Base-by-base conservation (phyloP, 2,113 vertebrate species). In the Corythornis cristatus region DNA sequence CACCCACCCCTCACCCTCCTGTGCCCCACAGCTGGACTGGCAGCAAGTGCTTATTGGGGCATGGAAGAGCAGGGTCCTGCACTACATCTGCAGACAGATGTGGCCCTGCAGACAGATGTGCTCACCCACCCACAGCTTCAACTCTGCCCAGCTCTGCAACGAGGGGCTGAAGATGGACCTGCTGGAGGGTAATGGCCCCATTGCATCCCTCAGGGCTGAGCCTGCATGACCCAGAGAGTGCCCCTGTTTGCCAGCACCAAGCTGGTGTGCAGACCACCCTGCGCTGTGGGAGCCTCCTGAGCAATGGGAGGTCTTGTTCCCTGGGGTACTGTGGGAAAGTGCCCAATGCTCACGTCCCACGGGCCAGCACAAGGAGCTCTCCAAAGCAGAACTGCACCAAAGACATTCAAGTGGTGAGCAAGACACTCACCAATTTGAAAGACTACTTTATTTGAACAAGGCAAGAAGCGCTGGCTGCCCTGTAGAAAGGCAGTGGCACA, bases 61-160 rank as follows among this genome's bases (percentile, higher is more conserved):
- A 0, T 99, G 99, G 50, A 99, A 99, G 95, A 99, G 98, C 98
- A 99, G 99, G 33, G 94, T 99, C 95, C 96, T 99, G 51, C 98
- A 98, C 81, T 96, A 98, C 57, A 86, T 99, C 73, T 97, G 97
- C 7, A 96, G 97, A 8, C 96, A 93, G 54, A 93, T 87, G 37
- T 37, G 37, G 37, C 37, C 37, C 73, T 97, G 97, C 7, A 96
- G 97, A 8, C 96, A 93, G 54, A 93, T 87, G 37, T 37, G 37
- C 9, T 9, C 37, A 8, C 99, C 99, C 83, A 99, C 99, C 35
- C 96, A 97, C 7, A 98, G 98, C 86, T 99, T 99, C 96, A 99
- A 98, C 96, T 98, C 98, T 28, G 98, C 98, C 74, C 98, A 98
- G 65, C 96, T 99, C 60, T 96, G 78, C 15, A 94, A 97, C 20